phyloP scores from a whole-genome alignment of 2,888 invertebrate species.

The Parelbella ahira region DNA sequence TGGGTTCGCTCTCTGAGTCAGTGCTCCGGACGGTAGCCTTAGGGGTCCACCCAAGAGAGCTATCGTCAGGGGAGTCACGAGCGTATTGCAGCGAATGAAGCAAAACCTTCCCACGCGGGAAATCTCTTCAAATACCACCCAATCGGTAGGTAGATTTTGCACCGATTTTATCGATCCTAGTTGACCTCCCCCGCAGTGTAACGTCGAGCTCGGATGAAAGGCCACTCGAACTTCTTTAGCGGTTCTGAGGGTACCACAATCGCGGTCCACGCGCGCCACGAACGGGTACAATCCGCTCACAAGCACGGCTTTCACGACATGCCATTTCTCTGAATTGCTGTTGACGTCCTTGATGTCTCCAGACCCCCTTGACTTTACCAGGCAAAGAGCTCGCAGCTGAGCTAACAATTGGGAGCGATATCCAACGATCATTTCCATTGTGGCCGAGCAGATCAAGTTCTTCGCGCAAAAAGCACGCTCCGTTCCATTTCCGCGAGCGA shows the following conservation, averaged over 20 bases:
- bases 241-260: slow-evolving; percentile 81
- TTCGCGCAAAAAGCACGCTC: slow-evolving; percentile 87
- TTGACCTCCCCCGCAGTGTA: slow-evolving; percentile 78
- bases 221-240: slow-evolving; percentile 80
- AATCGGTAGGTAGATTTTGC: slow-evolving; percentile 84
- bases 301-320: slow-evolving; percentile 93
- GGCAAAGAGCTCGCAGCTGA: slow-evolving; percentile 87
- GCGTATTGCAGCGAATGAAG: slow-evolving; percentile 88
- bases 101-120: slow-evolving; percentile 85
- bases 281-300: slow-evolving; percentile 95
- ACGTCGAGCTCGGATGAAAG: slow-evolving; percentile 82
- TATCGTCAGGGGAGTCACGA: slow-evolving; percentile 90
- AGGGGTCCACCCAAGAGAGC: slow-evolving; percentile 88
- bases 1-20: slow-evolving; percentile 67
- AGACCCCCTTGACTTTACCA: slow-evolving; percentile 83
- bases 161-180: slow-evolving; percentile 53
- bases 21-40: slow-evolving; percentile 74
- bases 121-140: slow-evolving; percentile 94
- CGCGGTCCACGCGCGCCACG: slow-evolving; percentile 86
- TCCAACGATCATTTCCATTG: slow-evolving; percentile 94
- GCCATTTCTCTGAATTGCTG: slow-evolving; percentile 91
- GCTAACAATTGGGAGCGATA: slow-evolving; percentile 91
- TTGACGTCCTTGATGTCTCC: slow-evolving; percentile 90
- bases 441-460: slow-evolving; percentile 87
- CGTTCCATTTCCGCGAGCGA: slow-evolving; percentile 80